Conservation (phyloP, 2,797 vertebrate genomes). For the Corythornis leucogaster region DNA sequence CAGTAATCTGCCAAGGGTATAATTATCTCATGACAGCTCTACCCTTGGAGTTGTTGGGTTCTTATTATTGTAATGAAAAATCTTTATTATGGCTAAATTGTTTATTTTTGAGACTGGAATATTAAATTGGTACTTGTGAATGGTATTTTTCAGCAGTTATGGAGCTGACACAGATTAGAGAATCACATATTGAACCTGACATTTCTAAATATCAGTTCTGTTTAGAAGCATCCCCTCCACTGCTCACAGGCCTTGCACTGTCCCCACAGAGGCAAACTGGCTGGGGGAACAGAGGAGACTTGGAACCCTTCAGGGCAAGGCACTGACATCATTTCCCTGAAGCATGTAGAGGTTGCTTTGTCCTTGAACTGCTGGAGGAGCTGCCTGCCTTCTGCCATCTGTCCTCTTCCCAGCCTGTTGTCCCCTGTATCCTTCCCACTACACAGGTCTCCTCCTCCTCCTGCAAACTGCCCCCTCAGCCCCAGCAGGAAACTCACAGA, state of each 20-base stretch:
- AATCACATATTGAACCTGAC: slow-evolving; percentile 36
- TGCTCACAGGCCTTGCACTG: background rate
- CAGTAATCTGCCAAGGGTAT: slow-evolving; percentile 63
- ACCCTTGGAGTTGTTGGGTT: slow-evolving; percentile 67
- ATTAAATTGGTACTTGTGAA: slow-evolving; percentile 26
- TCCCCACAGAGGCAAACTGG: background rate
- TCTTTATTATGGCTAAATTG: slow-evolving; percentile 64
- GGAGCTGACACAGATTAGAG: slow-evolving; percentile 29
- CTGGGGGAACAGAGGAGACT: background rate
- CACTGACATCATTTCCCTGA: background rate
- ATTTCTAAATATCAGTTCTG: slow-evolving; percentile 33
- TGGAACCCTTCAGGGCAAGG: background rate
- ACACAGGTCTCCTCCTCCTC: background rate
- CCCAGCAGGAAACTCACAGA: background rate
- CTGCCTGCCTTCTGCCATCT: background rate
- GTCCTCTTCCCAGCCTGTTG: background rate
- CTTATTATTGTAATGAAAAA: slow-evolving; percentile 68
- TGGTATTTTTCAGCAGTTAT: slow-evolving; percentile 20
- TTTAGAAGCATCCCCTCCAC: slow-evolving; percentile 10
- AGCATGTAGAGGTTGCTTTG: background rate
- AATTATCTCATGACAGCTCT: slow-evolving; percentile 69
- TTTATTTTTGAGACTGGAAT: slow-evolving; percentile 56
- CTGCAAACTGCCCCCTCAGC: background rate
- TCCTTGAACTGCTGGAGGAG: slow-evolving; percentile 5
- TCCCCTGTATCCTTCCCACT: background rate